phyloP scores from a whole-genome alignment of 2,888 invertebrate genomes.

The Oxytorus armatus region DNA sequence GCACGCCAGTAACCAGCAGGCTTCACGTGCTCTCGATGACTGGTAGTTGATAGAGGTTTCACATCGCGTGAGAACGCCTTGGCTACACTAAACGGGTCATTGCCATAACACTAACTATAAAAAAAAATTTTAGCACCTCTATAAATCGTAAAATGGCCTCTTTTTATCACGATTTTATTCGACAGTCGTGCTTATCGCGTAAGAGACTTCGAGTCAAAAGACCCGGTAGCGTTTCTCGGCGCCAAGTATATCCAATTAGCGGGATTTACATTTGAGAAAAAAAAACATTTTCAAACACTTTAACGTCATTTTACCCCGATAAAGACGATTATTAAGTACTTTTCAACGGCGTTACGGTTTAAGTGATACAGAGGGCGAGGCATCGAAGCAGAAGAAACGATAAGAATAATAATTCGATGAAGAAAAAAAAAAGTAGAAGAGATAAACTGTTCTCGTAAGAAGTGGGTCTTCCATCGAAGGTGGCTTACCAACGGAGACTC shows the following conservation, averaged over 20 bases:
- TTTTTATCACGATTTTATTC: too few relatives aligned
- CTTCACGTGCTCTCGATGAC: slow-evolving; percentile 7
- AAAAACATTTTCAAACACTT: too few relatives aligned
- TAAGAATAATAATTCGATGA: neutral
- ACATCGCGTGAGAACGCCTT: neutral
- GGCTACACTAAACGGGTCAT: neutral
- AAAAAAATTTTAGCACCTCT: neutral
- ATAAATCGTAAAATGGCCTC: neutral
- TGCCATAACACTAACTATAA: neutral
- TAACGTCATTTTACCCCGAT: too few relatives aligned
- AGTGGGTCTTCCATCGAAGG: neutral
- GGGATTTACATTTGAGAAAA: too few relatives aligned
- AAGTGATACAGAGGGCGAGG: neutral
- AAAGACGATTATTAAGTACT: too few relatives aligned
- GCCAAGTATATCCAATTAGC: too few relatives aligned
- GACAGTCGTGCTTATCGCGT: too few relatives aligned
- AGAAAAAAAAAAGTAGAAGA: neutral
- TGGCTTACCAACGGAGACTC: neutral
- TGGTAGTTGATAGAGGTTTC: slow-evolving; percentile 1
- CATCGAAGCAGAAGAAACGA: neutral
- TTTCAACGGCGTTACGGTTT: neutral
- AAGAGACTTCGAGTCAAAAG: too few relatives aligned
- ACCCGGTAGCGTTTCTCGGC: too few relatives aligned
- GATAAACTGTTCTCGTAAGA: neutral
- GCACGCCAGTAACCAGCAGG: neutral